A percentile compares a stretch with the other conserved stretches of the same genome.
phyloP scores from a whole-genome alignment of 2,888 invertebrate species.

The Quadroppia sp. region DNA sequence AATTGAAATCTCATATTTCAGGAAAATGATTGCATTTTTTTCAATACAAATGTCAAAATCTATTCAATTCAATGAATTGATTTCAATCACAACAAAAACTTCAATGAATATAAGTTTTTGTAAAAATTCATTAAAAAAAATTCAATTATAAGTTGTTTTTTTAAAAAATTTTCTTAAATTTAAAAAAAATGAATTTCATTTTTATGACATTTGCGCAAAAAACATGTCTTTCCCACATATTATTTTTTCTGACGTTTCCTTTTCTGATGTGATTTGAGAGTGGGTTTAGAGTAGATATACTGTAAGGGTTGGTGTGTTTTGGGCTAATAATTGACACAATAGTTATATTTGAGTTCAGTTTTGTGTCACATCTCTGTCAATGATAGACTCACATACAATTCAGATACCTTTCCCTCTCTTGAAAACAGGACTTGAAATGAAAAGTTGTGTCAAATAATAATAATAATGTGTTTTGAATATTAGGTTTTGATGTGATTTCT shows the following conservation, averaged over 20 bases:
- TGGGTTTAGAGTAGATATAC: too few relatives aligned
- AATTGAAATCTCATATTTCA: not conserved
- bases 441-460: too few relatives aligned
- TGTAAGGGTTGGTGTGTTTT: not conserved
- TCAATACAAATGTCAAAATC: not conserved
- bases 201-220: conserved; percentile 6
- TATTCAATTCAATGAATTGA: not conserved
- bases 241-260: not conserved
- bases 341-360: not conserved
- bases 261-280: not conserved
- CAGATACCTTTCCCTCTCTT: too few relatives aligned
- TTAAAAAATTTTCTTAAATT: too few relatives aligned
- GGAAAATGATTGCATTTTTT: not conserved
- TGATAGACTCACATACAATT: not conserved
- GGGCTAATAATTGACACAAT: conserved; percentile 11
- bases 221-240: not conserved
- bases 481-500: too few relatives aligned
- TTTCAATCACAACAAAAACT: too few relatives aligned
- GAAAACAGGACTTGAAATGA: not conserved
- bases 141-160: too few relatives aligned
- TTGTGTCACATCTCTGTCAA: conserved; percentile 1
- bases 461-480: too few relatives aligned
- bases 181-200: too few relatives aligned
- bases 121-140: too few relatives aligned
- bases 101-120: too few relatives aligned